phyloP scores from a whole-genome alignment of 2,113 vertebrate species.

The Apus apus region DNA sequence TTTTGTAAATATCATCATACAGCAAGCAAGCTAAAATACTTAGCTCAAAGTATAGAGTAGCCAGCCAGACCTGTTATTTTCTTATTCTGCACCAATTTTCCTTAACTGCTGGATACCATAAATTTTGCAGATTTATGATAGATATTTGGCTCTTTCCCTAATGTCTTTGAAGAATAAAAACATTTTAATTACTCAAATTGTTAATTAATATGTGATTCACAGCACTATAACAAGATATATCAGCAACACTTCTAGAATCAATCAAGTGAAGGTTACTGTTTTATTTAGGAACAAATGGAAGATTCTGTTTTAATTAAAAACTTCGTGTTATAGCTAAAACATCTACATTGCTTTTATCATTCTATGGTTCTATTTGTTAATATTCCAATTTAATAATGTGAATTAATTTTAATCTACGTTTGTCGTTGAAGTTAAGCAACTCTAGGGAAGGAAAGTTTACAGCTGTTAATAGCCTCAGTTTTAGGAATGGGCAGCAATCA shows the following conservation, averaged over 20 bases:
- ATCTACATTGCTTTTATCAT: conserved; percentile 46
- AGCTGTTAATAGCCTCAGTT: not conserved
- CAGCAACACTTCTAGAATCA: conserved; percentile 69
- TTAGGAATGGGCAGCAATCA: not conserved
- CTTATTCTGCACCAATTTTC: conserved; percentile 60
- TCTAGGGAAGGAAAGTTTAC: not conserved
- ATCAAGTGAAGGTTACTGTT: conserved; percentile 69
- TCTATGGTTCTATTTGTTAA: conserved; percentile 32
- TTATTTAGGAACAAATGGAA: conserved; percentile 70
- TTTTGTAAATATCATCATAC: conserved; percentile 39
- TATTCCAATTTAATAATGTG: conserved; percentile 6
- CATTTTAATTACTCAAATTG: conserved; percentile 75
- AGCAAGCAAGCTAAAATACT: conserved; percentile 60
- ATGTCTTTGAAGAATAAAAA: conserved; percentile 77
- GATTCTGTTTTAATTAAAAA: conserved; percentile 52
- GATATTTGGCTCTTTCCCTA: conserved; percentile 70
- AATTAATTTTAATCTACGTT: conserved; percentile 29
- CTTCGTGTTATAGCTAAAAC: conserved; percentile 20
- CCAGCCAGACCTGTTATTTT: conserved; percentile 43
- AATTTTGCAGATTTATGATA: conserved; percentile 55
- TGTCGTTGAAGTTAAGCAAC: not conserved
- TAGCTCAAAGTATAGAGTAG: conserved; percentile 33
- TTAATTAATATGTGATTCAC: conserved; percentile 62
- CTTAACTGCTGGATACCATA: conserved; percentile 59
- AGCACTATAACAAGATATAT: conserved; percentile 47